Conservation (phyloP, 2,797 vertebrate species). For the Steatocranus sp. region DNA sequence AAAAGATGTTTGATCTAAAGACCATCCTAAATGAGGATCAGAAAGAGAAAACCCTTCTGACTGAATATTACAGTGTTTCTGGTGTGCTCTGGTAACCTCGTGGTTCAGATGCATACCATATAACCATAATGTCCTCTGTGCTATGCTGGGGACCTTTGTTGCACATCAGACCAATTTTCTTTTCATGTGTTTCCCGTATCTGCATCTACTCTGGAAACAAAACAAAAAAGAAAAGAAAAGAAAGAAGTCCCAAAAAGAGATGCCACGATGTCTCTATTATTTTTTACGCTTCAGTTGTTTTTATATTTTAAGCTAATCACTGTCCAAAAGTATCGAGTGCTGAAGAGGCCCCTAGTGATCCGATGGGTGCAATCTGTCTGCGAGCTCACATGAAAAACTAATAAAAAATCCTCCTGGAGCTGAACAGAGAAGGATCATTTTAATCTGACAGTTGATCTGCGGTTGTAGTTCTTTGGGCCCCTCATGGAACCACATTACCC, state of each 20-base stretch:
- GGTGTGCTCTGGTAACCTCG: constrained; percentile 3
- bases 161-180: constrained; percentile 6
- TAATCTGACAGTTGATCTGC: constrained; percentile 59
- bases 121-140: constrained; percentile 13
- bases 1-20: constrained; percentile 19
- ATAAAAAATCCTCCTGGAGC: constrained; percentile 2
- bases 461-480: constrained; percentile 63
- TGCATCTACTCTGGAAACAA: background rate
- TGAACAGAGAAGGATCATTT: constrained; percentile 23
- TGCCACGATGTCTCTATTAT: background rate
- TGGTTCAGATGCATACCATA: constrained; percentile 13
- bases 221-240: background rate
- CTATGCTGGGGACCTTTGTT: background rate
- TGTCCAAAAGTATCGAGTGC: background rate
- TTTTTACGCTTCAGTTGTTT: background rate
- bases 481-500: constrained; percentile 71
- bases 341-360: background rate
- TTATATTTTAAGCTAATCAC: background rate
- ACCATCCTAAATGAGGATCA: constrained; percentile 31
- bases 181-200: background rate
- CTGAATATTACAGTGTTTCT: constrained; percentile 28
- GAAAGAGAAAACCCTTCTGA: constrained; percentile 28
- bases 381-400: background rate
- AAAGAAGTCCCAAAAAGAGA: background rate
- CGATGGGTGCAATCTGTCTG: background rate